Base-by-base conservation (phyloP, 1,140 invertebrate genomes). In the Halictus rubicundus region DNA sequence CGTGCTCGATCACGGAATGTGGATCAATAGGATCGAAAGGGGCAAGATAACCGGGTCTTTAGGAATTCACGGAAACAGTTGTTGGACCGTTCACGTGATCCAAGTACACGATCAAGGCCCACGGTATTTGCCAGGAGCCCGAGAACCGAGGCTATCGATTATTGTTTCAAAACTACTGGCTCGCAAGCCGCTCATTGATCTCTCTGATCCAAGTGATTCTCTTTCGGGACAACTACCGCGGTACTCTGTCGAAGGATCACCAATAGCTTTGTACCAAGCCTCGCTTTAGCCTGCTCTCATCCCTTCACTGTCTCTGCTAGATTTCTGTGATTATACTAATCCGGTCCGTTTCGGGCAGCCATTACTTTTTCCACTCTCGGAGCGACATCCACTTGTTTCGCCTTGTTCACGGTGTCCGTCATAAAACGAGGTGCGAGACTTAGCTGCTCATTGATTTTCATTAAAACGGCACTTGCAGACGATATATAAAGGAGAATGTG, bases 231-330 rank as follows among this genome's bases (percentile, higher is more conserved):
- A 68, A 39, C 57, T 72, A 23, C 5, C 32, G 19, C 68, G 65
- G 23, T 61, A 49, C 54, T 46, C 32, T 54, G n/a, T 21, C 60
- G n/a, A 19, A 59, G 76, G 59, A 72, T 78, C 76, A 71, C 68
- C 59, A 21, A 39, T 78, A 54, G 68, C 76, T 63, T 63, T 63
- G 57, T 71, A 64, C 68, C 59, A 49, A 64, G 60, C 25, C 39
- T 71, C 54, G 8, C 54, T n/a, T n/a, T n/a, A 57, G 54, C n/a
- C 6, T 57, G 21, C 8, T 57, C 49, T n/a, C 19, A 57, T n/a
- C 21, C 21, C 54, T 32, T 12, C 7, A 32, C 6, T 19, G 37
- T 19, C 54, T 46, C 42, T 8, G 19, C 6, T 23, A 63, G 32
- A 70, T 61, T 70, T 71, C 19, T 37, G 46, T 12, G 52, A 54